Base-by-base conservation (phyloP, 2,113 vertebrate species). In the Chlorodrepanis virens region DNA sequence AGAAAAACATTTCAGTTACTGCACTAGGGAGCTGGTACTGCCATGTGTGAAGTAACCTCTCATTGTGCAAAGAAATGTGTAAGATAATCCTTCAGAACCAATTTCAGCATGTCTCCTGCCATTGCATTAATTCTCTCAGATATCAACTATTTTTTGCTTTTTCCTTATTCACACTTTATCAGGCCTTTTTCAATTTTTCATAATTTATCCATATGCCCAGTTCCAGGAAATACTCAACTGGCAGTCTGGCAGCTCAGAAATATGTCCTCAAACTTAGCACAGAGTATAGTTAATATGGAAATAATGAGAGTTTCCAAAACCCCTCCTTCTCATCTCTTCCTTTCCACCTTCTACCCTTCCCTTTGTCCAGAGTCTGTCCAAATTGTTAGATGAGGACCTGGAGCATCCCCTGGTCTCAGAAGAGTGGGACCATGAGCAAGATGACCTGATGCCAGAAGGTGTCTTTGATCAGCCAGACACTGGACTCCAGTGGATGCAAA, bases 351-450 rank as follows among this genome's bases (percentile, higher is more conserved):
- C 49, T 10, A 9, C 33, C 20, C 60, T 63, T 68, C 17, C 4
- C 22, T 49, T 86, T 67, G 89, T 78, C 24, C 93, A 97, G 98
- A 74, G 52, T 40, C 75, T 97, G 49, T 79, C 96, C 39, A 81
- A 74, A 47, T 23, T 96, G 40, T 37, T 97, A 4, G 89, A 97
- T 11, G 96, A 97, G 35, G 93, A 96, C 8, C 82, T 97, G 88
- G 96, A 96, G 57, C 91, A 70, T 11, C 40, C 83, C 29, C n/a
- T 20, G 14, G 37, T 37, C 5, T 80, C 95, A 25, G 96, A 96
- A 84, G 95, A 94, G 83, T 53, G 24, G 37, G 92, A 91, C 24
- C 79, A 1, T 2, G 89, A 96, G 9, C 67, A 84, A n/a, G 94
- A 91, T 0, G 81, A 78, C 7, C 40, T 42, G 54, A 61, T 53